Percentiles rank a stretch among this genome's conserved stretches.
phyloP scores from a whole-genome alignment of 53 echinoderm and acorn worm genomes.

The Zoroaster sp. region DNA sequence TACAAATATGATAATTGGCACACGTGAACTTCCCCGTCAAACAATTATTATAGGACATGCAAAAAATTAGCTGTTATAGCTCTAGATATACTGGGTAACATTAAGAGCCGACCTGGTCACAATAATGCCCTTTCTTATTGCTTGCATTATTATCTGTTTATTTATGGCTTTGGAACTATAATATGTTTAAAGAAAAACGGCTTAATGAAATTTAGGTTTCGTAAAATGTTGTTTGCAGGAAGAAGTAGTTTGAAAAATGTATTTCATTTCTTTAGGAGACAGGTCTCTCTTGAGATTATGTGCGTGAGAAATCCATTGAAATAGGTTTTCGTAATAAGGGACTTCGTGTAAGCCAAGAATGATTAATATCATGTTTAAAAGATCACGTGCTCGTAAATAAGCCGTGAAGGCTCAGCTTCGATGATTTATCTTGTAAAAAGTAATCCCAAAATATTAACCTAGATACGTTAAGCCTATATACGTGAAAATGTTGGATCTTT shows the following conservation, averaged over 20 bases:
- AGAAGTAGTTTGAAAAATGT: not conserved
- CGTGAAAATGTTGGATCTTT: not conserved
- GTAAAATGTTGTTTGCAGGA: too few species aligned
- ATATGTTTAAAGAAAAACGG: too few species aligned
- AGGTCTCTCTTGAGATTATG: not conserved
- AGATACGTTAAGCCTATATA: not conserved
- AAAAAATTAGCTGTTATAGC: too few species aligned
- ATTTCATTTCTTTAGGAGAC: not conserved
- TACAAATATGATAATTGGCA: too few species aligned
- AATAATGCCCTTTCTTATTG: too few species aligned
- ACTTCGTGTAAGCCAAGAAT: conserved; percentile 23
- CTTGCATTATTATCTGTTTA: too few species aligned
- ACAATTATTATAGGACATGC: too few species aligned
- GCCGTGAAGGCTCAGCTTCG: not conserved
- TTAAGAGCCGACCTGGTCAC: too few species aligned
- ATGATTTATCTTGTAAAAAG: conserved; percentile 38
- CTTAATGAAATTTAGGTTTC: too few species aligned
- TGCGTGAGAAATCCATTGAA: conserved; percentile 4
- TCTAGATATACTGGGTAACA: too few species aligned
- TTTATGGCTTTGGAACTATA: too few species aligned
- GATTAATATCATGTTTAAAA: conserved; percentile 30
- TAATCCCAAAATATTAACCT: conserved; percentile 32
- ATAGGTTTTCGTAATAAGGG: not conserved
- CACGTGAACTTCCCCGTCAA: too few species aligned
- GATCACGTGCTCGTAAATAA: conserved; percentile 23